Evolutionary conservation across 1,140 invertebrate genomes (phyloP), one percentile per base, ranked within the genome.

Genomic region (Tribolium madens): DNA sequence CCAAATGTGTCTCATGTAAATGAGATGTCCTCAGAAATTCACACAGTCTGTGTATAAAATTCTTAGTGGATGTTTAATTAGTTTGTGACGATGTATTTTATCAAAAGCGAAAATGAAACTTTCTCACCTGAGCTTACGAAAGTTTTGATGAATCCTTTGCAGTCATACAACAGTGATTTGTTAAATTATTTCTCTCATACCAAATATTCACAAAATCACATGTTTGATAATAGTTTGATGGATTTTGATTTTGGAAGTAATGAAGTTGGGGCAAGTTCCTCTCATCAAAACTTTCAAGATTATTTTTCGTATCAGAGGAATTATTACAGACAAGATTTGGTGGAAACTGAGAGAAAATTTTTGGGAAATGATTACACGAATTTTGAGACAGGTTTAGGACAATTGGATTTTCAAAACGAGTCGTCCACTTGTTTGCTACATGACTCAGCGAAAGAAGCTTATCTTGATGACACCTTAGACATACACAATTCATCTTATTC

Each of bases 1-100:
- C 50, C 31, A 78, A 75, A 75, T 78, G 52, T 78, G 73, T 75
- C 76, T 69, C 50, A 78, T 75, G 72, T 64, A 46, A 78, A 78
- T 75, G 64, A 75, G 73, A 73, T 74, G 73, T 69, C 71, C 57
- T 52, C 52, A 57, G 52, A 57, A 57, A 17, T 2, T 26, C 52
- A 57, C 52, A 57, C 52, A 71, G 68, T 71, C 9, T 47, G 68
- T 47, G 36, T 47, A n/a, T 15, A 46, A 69, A 71, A 31, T 71
- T 47, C 3, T 47, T 7, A 31, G 47, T 46, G 68, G 17, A 57
- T 47, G 68, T 71, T 71, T 71, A 71, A 71, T 71, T 71, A 71
- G 7, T 3, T 46, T 12, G 46, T 12, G 47, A 15, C 26, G 12
- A 69, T 71, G 68, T 18, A 71, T 71, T 21, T 71, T 17, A 71